phyloP scores from a whole-genome alignment of 2,113 vertebrate genomes.

The Poecilia latipinna region DNA sequence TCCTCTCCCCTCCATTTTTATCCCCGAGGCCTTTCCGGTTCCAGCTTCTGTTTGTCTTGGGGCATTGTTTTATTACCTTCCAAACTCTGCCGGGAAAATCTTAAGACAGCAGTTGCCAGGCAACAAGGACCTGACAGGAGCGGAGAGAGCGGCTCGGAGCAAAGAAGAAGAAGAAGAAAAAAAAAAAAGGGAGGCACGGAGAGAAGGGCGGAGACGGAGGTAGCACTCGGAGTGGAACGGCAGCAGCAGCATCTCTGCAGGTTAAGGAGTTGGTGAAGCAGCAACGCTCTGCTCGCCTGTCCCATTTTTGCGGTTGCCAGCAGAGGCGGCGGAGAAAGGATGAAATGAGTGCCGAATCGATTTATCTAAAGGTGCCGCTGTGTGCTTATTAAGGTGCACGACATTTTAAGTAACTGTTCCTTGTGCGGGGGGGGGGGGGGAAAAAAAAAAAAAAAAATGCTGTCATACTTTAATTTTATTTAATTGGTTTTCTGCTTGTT shows the following conservation, averaged over 20 bases:
- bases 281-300: constrained; percentile 48
- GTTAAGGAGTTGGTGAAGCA: constrained; percentile 49
- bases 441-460: neutral
- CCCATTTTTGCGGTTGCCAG: constrained; percentile 24
- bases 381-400: constrained; percentile 27
- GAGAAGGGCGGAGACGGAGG: constrained; percentile 22
- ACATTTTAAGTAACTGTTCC: constrained; percentile 22
- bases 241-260: constrained; percentile 37
- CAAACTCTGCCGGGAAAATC: constrained; percentile 80
- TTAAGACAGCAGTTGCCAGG: constrained; percentile 81
- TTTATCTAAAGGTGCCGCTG: constrained; percentile 21
- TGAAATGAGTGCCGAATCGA: constrained; percentile 44
- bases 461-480: neutral
- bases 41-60: constrained; percentile 80
- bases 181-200: constrained; percentile 17
- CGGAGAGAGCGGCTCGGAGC: constrained; percentile 52
- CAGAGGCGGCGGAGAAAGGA: constrained; percentile 33
- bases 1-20: constrained; percentile 8
- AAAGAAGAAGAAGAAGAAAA: neutral
- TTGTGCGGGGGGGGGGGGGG: neutral
- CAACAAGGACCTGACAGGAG: constrained; percentile 81
- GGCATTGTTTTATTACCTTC: constrained; percentile 86
- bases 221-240: constrained; percentile 52
- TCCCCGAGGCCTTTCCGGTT: constrained; percentile 67
- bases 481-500: neutral